Percentiles rank a stretch among this genome's conserved stretches.
Evolutionary conservation across 2,888 invertebrate species (phyloP).

Genomic region (Epistrophella euchroma): DNA sequence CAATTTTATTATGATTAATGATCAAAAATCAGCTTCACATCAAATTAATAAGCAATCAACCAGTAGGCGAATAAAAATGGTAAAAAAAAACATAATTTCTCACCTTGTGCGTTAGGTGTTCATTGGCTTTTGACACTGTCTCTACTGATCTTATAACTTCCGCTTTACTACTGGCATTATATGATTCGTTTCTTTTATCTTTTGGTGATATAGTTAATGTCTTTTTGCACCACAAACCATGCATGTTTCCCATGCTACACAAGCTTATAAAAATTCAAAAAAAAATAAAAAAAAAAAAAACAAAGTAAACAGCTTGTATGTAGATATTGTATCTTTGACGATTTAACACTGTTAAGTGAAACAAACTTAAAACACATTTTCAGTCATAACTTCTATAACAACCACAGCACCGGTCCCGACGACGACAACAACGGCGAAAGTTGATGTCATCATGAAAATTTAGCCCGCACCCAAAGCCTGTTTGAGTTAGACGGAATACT

Average conservation of each 20-base stretch:
- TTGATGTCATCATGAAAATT: constrained; percentile 56
- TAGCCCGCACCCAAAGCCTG: constrained; percentile 43
- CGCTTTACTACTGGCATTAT: constrained; percentile 59
- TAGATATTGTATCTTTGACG: constrained; percentile 46
- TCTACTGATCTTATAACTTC: constrained; percentile 68
- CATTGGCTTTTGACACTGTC: constrained; percentile 45
- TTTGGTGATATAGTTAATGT: constrained; percentile 72
- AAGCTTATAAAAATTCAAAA: neutral
- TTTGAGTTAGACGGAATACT: constrained; percentile 10
- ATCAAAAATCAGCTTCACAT: constrained; percentile 9
- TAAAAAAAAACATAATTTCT: constrained; percentile 26
- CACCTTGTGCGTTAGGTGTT: constrained; percentile 61
- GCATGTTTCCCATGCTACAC: constrained; percentile 83
- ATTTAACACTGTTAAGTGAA: constrained; percentile 27
- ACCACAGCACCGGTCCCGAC: neutral
- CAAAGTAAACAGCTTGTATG: neutral
- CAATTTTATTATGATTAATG: constrained; percentile 56
- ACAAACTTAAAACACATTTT: constrained; percentile 27
- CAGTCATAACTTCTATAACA: constrained; percentile 2
- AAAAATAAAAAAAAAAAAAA: neutral
- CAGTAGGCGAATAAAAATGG: neutral
- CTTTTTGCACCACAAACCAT: constrained; percentile 83
- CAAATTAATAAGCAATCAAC: constrained; percentile 24
- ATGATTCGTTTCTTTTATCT: constrained; percentile 48
- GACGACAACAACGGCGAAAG: constrained; percentile 13